These are phyloP conservation scores for Lathamus discolor DNA, from an alignment of 2,113 vertebrate species.

Conservation along the genomic window DNA sequence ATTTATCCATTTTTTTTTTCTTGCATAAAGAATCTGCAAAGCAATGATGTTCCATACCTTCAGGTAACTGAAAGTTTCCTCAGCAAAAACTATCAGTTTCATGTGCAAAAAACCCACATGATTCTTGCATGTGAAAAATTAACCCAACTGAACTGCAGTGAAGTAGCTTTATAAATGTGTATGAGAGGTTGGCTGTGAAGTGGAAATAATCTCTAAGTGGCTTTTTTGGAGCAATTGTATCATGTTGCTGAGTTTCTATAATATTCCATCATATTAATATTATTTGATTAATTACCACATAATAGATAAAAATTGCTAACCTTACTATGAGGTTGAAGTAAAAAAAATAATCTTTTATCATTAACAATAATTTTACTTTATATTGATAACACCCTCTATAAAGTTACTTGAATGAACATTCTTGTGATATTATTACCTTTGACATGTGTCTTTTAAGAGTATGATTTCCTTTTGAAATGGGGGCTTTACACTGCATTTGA, in stretches of 20 bases:
- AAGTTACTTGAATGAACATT: constrained; percentile 31
- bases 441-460: not conserved
- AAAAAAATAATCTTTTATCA: constrained; percentile 17
- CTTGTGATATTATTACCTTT: not conserved
- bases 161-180: not conserved
- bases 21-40: not conserved
- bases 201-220: constrained; percentile 27
- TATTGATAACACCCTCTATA: not conserved
- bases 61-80: not conserved
- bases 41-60: not conserved
- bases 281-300: constrained; percentile 3
- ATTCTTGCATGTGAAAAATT: not conserved
- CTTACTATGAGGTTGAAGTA: not conserved
- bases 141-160: not conserved
- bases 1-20: not conserved
- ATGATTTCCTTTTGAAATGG: not conserved
- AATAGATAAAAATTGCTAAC: constrained; percentile 3
- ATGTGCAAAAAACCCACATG: not conserved
- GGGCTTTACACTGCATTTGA: not conserved
- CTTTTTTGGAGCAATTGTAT: not conserved
- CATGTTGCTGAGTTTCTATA: constrained; percentile 30
- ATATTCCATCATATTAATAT: not conserved
- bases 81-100: not conserved
- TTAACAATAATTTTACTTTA: constrained; percentile 9
- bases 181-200: not conserved